phyloP scores from a whole-genome alignment of 2,113 vertebrate species.

The Amazona vittata region DNA sequence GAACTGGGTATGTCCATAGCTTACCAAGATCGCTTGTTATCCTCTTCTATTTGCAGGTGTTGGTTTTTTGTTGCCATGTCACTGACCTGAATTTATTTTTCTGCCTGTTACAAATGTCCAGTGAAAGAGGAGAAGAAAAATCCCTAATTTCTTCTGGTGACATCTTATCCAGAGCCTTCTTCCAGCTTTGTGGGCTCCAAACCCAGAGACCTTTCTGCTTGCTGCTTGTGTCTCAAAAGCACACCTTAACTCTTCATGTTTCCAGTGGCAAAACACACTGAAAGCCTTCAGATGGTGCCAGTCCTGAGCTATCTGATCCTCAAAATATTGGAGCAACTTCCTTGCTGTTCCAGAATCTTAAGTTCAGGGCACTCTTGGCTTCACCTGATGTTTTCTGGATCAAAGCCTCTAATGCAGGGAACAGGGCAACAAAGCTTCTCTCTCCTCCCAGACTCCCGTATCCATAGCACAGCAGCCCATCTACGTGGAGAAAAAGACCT shows the following conservation, averaged over 20 bases:
- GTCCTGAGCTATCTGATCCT: not conserved
- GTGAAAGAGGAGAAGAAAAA: not conserved
- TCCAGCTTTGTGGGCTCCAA: not conserved
- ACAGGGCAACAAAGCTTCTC: not conserved
- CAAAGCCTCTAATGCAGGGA: not conserved
- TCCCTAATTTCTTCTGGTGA: not conserved
- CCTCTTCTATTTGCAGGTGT: not conserved
- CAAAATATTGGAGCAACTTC: not conserved
- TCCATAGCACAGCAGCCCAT: not conserved
- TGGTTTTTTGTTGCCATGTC: not conserved
- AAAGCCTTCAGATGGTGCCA: not conserved
- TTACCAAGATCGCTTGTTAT: not conserved
- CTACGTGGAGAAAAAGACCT: not conserved
- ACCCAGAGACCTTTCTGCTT: not conserved
- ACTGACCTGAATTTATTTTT: not conserved
- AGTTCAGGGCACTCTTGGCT: not conserved
- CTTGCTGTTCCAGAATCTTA: not conserved
- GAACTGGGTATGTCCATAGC: not conserved
- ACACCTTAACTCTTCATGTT: rapidly evolving
- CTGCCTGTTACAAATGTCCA: not conserved
- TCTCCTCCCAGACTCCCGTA: not conserved
- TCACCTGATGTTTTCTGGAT: not conserved
- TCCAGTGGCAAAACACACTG: not conserved
- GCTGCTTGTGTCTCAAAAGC: not conserved
- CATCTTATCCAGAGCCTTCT: not conserved